These are phyloP conservation scores for Leucophenga varia DNA, from an alignment of 1,140 invertebrate species.

Conservation along the genomic window DNA sequence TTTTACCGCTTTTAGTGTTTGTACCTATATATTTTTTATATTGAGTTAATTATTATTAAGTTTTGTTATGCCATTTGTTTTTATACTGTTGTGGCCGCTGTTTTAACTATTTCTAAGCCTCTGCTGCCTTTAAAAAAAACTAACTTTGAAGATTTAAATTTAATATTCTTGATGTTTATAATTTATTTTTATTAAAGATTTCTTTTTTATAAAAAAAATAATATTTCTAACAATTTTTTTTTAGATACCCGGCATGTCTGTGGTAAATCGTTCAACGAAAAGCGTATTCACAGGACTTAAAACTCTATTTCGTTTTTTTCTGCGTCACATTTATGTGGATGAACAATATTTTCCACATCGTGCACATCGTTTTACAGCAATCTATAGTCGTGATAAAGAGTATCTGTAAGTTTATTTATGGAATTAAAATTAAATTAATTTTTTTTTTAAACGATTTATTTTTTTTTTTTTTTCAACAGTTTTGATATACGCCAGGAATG, in stretches of 20 bases:
- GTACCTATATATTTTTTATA: no score
- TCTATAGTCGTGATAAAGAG: slow-evolving; percentile 84
- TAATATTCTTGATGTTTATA: no score
- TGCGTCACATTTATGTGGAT: slow-evolving; percentile 67
- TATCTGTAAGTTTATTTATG: slow-evolving; percentile 69
- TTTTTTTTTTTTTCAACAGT: slow-evolving; percentile 57
- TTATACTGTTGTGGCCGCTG: no score
- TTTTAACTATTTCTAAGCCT: no score
- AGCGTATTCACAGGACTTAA: slow-evolving; percentile 65
- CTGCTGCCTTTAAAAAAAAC: no score
- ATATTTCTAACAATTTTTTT: slow-evolving; percentile 17
- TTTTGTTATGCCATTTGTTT: no score
- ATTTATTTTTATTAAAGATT: no score
- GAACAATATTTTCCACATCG: slow-evolving; percentile 69
- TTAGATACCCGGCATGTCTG: slow-evolving; percentile 66
- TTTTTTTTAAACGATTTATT: slow-evolving; percentile 7
- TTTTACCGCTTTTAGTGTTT: slow-evolving; percentile 8
- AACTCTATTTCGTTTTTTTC: slow-evolving; percentile 62
- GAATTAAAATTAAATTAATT: neutral
- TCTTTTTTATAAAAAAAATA: no score
- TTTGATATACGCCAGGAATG: slow-evolving; percentile 79
- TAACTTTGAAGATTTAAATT: no score
- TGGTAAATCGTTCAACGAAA: slow-evolving; percentile 64
- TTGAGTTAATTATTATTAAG: no score
- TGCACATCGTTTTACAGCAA: slow-evolving; percentile 74